A percentile compares a stretch with the other conserved stretches of the same genome.
These are phyloP conservation scores for Stramonita haemastoma DNA, from an alignment of 2,888 invertebrate species.

Conservation along the genomic window DNA sequence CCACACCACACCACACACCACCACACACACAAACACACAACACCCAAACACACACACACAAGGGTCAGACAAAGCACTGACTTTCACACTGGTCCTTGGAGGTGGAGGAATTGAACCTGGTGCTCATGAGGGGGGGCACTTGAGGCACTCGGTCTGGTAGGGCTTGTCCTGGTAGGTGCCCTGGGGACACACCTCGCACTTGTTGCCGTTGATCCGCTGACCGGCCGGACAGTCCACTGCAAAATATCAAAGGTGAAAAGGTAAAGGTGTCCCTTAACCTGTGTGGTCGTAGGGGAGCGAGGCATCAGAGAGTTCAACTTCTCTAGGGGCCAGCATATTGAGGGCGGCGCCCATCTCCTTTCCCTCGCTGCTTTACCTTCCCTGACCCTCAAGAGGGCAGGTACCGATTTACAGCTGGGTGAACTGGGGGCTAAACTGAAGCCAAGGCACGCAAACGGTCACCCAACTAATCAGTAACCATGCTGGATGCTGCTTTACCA, in stretches of 20 bases:
- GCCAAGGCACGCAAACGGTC: too few species aligned
- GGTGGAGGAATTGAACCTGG: slow-evolving; percentile 46
- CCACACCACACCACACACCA: not conserved
- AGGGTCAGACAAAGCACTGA: not conserved
- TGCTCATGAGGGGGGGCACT: slow-evolving; percentile 49
- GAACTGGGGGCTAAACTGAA: too few species aligned
- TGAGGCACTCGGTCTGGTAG: slow-evolving; percentile 51
- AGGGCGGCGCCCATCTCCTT: too few species aligned
- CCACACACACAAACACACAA: not conserved
- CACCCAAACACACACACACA: not conserved
- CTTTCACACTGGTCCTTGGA: slow-evolving; percentile 44
- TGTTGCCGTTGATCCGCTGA: slow-evolving; percentile 80
- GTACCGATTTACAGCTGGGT: too few species aligned
- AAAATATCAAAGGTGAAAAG: not conserved
- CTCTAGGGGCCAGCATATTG: too few species aligned
- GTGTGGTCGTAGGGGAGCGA: too few species aligned
- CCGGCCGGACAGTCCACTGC: slow-evolving; percentile 88
- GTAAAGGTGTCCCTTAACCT: too few species aligned
- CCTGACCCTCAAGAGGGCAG: too few species aligned
- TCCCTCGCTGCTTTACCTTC: too few species aligned
- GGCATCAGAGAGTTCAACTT: too few species aligned
- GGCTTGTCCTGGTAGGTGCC: slow-evolving; percentile 58
- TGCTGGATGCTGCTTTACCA: too few species aligned
- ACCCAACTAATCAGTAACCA: too few species aligned
- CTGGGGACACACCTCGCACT: slow-evolving; percentile 52